phyloP scores from a whole-genome alignment of 2,113 vertebrate genomes.

The Oryzias curvinotus region DNA sequence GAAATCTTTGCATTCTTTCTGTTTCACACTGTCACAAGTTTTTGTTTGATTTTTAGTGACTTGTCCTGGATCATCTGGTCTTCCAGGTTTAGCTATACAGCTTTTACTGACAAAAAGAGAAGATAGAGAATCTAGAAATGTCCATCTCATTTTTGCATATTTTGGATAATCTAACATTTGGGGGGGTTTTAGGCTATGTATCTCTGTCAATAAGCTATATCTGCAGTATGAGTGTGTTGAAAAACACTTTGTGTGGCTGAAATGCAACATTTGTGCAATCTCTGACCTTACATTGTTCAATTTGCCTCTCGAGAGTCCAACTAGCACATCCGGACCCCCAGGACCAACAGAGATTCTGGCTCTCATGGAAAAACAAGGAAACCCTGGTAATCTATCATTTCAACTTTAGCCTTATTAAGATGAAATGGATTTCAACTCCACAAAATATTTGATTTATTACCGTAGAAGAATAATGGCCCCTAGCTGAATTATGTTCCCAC shows the following conservation, averaged over 20 bases:
- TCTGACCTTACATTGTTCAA: conserved; percentile 19
- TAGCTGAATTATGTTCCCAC: conserved; percentile 29
- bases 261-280: conserved; percentile 2
- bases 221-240: no score
- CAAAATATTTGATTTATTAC: conserved; percentile 35
- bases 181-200: no score
- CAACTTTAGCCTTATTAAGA: conserved; percentile 9
- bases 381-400: conserved; percentile 69
- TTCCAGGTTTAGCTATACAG: conserved; percentile 18
- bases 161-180: no score
- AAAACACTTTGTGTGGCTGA: neutral
- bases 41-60: neutral
- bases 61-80: conserved; percentile 43
- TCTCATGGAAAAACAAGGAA: conserved; percentile 74
- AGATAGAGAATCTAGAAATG: no score
- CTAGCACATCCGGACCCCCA: conserved; percentile 29
- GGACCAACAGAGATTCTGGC: conserved; percentile 73
- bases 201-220: no score
- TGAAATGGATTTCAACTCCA: conserved; percentile 12
- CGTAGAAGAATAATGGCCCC: conserved; percentile 12
- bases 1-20: neutral
- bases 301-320: conserved; percentile 36
- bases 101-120: no score
- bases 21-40: neutral
- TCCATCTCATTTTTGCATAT: no score